A percentile compares a stretch with the other conserved stretches of the same genome.
phyloP scores from a whole-genome alignment of 2,113 vertebrate genomes.

The Ariopsis seemanni region DNA sequence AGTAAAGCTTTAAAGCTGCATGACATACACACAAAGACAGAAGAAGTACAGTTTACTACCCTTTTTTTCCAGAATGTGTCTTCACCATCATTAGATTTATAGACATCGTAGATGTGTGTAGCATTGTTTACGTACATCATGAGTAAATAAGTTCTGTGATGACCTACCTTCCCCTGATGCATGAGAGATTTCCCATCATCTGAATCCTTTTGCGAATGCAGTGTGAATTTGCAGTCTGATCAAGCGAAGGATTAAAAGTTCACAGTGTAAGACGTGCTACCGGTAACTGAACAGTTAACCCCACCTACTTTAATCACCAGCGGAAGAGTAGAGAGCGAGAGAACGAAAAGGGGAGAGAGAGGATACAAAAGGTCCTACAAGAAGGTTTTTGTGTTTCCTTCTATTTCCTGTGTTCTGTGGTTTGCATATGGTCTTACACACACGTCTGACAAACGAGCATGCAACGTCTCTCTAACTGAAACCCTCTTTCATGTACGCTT shows the following conservation, averaged over 20 bases:
- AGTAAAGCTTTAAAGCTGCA: background rate
- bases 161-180: constrained; percentile 15
- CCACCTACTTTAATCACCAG: constrained; percentile 23
- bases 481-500: background rate
- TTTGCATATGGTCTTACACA: constrained; percentile 32
- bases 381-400: constrained; percentile 40
- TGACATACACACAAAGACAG: background rate
- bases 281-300: constrained; percentile 13
- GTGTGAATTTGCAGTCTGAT: background rate
- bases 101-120: background rate
- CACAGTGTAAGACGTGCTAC: background rate
- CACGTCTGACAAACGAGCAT: background rate
- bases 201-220: background rate
- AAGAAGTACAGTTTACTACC: background rate
- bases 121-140: too few species aligned
- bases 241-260: background rate
- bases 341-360: background rate
- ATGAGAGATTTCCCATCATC: constrained; percentile 46
- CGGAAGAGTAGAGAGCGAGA: background rate
- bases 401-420: constrained; percentile 53
- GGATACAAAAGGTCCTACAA: constrained; percentile 25
- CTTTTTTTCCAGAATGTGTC: background rate
- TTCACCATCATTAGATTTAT: background rate
- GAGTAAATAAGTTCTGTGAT: background rate
- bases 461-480: background rate